A percentile compares a stretch with the other conserved stretches of the same genome.
Evolutionary conservation across 2,888 invertebrate genomes (phyloP).

Genomic region (Patella pellucida): DNA sequence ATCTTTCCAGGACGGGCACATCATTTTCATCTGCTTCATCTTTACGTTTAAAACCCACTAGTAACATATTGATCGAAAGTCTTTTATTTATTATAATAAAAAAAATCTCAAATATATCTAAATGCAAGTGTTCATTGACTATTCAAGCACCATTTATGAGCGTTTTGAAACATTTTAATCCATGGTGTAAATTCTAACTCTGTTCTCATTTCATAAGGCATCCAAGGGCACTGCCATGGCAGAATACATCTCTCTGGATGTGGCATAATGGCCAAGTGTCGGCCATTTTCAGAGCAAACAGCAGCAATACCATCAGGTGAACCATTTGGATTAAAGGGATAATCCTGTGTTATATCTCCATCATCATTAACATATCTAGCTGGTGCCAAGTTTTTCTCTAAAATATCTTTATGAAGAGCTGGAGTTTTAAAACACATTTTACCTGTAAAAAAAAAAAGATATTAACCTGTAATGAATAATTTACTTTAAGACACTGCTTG

Average conservation of each 20-base stretch:
- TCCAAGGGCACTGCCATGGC: conserved; percentile 86
- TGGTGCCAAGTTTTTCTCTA: conserved; percentile 78
- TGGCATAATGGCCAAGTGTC: conserved; percentile 98
- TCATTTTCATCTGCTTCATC: not conserved
- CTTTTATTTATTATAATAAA: not conserved
- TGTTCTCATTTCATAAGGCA: conserved; percentile 52
- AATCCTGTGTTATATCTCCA: conserved; percentile 76
- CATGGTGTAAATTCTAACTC: conserved; percentile 82
- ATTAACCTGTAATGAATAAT: not conserved
- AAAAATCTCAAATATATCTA: not conserved
- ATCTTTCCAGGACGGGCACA: too few species aligned
- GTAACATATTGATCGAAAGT: not conserved
- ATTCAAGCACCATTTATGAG: conserved; percentile 73
- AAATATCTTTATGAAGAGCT: conserved; percentile 60
- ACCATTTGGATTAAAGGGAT: conserved; percentile 89
- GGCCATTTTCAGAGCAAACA: conserved; percentile 88
- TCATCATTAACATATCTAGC: conserved; percentile 88
- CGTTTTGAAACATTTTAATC: conserved; percentile 92
- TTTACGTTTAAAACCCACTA: not conserved
- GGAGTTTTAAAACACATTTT: conserved; percentile 73
- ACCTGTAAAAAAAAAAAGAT: conserved; percentile 47
- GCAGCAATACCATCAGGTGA: conserved; percentile 85
- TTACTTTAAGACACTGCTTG: not conserved
- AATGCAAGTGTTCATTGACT: not conserved
- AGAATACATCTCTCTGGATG: conserved; percentile 95